Base-by-base conservation (phyloP, 2,113 vertebrate species). In the Grus americana region DNA sequence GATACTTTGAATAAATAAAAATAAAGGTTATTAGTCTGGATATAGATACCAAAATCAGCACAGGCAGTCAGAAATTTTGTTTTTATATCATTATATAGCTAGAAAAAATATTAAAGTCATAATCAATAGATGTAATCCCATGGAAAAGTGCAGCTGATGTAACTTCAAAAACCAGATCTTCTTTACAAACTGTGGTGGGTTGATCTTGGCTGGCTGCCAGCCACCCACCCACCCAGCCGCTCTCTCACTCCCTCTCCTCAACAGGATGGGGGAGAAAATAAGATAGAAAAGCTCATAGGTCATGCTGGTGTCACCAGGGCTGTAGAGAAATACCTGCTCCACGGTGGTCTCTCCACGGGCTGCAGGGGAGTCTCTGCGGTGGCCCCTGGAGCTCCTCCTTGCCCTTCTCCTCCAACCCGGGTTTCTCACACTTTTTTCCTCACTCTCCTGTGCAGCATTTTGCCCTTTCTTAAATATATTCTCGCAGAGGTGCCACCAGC, bases 301-400 rank as follows among this genome's bases (percentile, higher is more conserved):
- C 2, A 0, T 10, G 23, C 34, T n/a, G 75, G 12, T 22, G 22
- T 12, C 50, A 32, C 21, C 23, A 15, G 15, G 38, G 32, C n/a
- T 40, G 57, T 46, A 42, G 71, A 14, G 2, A 19, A 32, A 72
- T 11, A 12, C 5, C 52, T 20, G 36, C 11, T 46, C 3, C 17
- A 5, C 3, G 0, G 0, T 4, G 5, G 2, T 17, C 11, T 30
- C 44, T 34, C 32, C 14, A 0, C 1, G 42, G 58, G 49, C 73
- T 36, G 30, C 52, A 24, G n/a, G 21, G 18, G 4, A 5, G 7
- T 13, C 59, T 29, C 2, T 18, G 32, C 54, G 11, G 6, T 13
- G 18, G 13, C 1, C 9, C 32, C 62, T 27, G 68, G 15, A 19
- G 29, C 29, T 78, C 12, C 27, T 32, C 6, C 16, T 15, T 13